Conservation (phyloP, 2,888 invertebrate species). For the Cancer borealis region DNA sequence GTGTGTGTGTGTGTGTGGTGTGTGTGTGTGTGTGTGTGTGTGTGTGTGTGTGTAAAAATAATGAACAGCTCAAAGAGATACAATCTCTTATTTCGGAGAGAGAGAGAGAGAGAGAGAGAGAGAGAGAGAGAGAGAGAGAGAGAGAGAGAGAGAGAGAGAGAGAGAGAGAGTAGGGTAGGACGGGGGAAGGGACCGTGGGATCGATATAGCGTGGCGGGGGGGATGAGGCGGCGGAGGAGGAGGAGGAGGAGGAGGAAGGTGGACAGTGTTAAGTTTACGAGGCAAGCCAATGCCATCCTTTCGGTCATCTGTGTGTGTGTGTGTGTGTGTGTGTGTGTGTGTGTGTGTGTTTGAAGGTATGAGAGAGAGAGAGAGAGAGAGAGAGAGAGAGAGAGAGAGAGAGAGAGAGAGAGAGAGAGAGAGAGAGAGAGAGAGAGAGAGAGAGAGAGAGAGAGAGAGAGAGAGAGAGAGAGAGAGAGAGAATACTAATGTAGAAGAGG, state of each 20-base stretch:
- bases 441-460: constrained; percentile 56
- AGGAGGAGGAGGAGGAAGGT: constrained; percentile 15
- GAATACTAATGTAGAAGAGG: neutral
- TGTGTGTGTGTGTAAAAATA: neutral
- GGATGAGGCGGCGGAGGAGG: neutral
- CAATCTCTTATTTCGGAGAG: neutral
- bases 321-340: neutral
- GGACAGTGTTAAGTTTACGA: constrained; percentile 27
- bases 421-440: constrained; percentile 51
- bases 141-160: neutral
- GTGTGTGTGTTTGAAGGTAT: neutral
- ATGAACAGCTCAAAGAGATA: neutral
- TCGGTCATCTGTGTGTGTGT: neutral
- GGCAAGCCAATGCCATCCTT: constrained; percentile 22
- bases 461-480: constrained; percentile 7
- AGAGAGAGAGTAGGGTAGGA: neutral
- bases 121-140: constrained; percentile 4
- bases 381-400: constrained; percentile 14
- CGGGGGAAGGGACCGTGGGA: neutral
- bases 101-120: constrained; percentile 45
- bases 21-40: constrained; percentile 25
- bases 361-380: constrained; percentile 14
- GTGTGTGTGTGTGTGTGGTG: neutral
- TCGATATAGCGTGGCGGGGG: neutral
- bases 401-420: constrained; percentile 63